Base-by-base conservation (phyloP, 2,888 invertebrate genomes). In the Leucophenga montana region DNA sequence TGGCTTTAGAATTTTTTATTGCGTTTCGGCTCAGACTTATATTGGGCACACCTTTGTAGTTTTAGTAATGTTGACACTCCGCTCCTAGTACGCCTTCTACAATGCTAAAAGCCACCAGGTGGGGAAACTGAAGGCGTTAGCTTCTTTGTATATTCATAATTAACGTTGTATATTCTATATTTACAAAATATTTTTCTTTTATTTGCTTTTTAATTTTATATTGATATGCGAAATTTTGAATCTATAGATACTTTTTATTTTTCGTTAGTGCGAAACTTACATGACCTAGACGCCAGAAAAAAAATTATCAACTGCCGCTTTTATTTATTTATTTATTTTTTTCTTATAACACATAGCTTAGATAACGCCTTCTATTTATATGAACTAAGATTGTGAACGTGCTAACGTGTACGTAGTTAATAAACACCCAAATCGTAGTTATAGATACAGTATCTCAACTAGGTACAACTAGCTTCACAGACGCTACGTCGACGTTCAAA, bases 171-270 rank as follows among this genome's bases (percentile, higher is more conserved):
- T 16, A 44, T 18, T 18, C 39, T 39, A 11, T 22, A 50, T 50
- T 50, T n/a, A 50, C 50, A 50, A 50, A 50, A 18, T 1, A 64
- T 70, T 73, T 50, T 54, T 14, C 11, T 80, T 74, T 59, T 83
- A 78, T 81, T 81, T 77, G 77, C 74, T 74, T 81, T 83, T 81
- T 73, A 81, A 78, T 81, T 81, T 81, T 81, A 82, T 82, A 82
- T 73, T 78, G 78, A 78, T 81, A 78, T 74, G 81, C 82, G 82
- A 83, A 83, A 22, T 67, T 44, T n/a, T 54, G 22, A 27, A 39
- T 6, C 11, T 61, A 39, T 16, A 22, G 4, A 39, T 33, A 61
- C 39, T 61, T 39, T 56, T 56, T 59, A 14, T 39, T 6, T 59
- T 39, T 39, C 27, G 27, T 20, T 39, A 1, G 39, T 39, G 9